Evolutionary conservation across 2,888 invertebrate genomes (phyloP).

Genomic region (Phorcus lineatus): DNA sequence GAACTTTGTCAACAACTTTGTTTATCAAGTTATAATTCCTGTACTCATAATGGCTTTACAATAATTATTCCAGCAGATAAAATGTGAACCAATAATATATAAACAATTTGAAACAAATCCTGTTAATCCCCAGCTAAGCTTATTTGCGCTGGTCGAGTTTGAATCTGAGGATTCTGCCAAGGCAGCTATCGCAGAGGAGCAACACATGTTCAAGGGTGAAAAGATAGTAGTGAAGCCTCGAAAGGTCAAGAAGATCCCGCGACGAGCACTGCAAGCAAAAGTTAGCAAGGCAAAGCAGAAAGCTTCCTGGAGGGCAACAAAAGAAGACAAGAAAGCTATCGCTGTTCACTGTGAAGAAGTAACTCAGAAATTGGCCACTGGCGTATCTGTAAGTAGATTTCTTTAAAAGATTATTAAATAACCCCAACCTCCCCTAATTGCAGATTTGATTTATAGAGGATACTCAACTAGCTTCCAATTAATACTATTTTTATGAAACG

Average conservation of each 20-base stretch:
- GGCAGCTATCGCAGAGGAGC: constrained; percentile 16
- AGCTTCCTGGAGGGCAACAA: background rate
- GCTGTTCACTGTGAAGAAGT: background rate
- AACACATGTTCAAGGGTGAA: constrained; percentile 26
- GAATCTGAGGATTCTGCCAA: constrained; percentile 18
- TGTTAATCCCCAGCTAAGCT: constrained; percentile 25
- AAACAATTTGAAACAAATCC: too few species aligned
- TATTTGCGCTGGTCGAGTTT: constrained; percentile 45
- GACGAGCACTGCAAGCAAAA: background rate
- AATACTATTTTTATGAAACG: too few species aligned
- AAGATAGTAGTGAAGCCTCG: constrained; percentile 34
- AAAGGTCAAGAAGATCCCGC: constrained; percentile 22
- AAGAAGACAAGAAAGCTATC: constrained; percentile 19
- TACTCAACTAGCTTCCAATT: too few species aligned
- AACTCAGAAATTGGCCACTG: background rate
- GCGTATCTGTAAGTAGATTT: background rate
- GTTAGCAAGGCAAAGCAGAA: background rate
- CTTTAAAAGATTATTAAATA: too few species aligned
- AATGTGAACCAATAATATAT: too few species aligned
- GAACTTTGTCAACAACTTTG: too few species aligned
- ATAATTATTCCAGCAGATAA: too few species aligned
- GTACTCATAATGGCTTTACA: too few species aligned
- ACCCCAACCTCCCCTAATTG: too few species aligned
- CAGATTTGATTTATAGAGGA: too few species aligned
- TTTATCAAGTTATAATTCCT: too few species aligned